These are phyloP conservation scores for Saccostrea glomerata DNA, from an alignment of 1,140 invertebrate genomes.

Conservation along the genomic window DNA sequence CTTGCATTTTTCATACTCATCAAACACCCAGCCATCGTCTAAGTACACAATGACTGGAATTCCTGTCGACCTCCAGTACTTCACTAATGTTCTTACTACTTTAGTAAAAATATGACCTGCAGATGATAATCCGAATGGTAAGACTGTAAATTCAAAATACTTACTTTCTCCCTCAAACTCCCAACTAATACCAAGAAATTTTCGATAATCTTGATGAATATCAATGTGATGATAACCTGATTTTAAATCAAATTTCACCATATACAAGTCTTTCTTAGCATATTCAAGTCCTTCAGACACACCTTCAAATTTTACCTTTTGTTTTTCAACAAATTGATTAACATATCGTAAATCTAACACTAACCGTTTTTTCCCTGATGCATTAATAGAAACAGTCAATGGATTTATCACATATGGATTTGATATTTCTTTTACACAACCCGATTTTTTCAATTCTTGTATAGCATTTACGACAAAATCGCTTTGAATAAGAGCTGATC, in stretches of 20 bases:
- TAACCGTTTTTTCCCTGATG: slow-evolving; percentile 28
- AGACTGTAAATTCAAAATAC: slow-evolving; percentile 43
- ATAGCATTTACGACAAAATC: slow-evolving; percentile 37
- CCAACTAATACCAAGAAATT: slow-evolving; percentile 43
- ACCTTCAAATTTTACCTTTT: slow-evolving; percentile 44
- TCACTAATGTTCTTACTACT: slow-evolving; percentile 26
- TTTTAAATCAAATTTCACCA: slow-evolving; percentile 46
- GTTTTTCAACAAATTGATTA: slow-evolving; percentile 43
- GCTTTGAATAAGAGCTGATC: slow-evolving; percentile 24
- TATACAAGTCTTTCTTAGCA: slow-evolving; percentile 25
- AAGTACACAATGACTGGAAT: slow-evolving; percentile 45
- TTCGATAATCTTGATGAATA: slow-evolving; percentile 39
- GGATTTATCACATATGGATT: slow-evolving; percentile 38
- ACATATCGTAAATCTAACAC: slow-evolving; percentile 49
- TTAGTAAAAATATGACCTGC: slow-evolving; percentile 46
- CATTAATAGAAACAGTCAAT: slow-evolving; percentile 38
- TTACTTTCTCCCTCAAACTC: neutral
- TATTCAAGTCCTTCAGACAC: neutral
- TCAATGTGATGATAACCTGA: slow-evolving; percentile 43
- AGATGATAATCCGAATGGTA: slow-evolving; percentile 40
- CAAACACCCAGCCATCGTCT: neutral
- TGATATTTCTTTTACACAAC: slow-evolving; percentile 21
- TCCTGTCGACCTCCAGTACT: slow-evolving; percentile 41
- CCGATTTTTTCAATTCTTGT: neutral
- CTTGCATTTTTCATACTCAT: neutral